Base-by-base conservation (phyloP, 2,888 invertebrate genomes). In the Bruchidius siliquastri region DNA sequence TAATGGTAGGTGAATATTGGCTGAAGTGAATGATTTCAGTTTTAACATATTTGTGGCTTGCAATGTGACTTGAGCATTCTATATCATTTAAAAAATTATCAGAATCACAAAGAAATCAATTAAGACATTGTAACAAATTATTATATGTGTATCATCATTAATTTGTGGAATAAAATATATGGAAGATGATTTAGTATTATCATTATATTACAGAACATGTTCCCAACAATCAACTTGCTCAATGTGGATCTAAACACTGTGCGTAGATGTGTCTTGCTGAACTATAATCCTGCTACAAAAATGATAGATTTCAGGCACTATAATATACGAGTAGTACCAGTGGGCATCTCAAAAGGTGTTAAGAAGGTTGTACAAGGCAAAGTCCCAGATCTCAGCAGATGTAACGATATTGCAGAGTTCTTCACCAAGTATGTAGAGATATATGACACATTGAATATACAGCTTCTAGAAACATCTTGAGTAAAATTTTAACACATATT, bases 191-290 rank as follows among this genome's bases (percentile, higher is more conserved):
- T 26, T 26, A 4, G n/a, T 26, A 4, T 26, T 49, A 1, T 13
- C 13, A 49, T 49, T 49, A 13, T 13, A 49, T 49, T 49, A 1
- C 98, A 99, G 88, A 98, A 98, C 83, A 96, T 99, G 97, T 99
- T 99, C 84, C 99, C 99, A 0, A 93, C 96, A 0, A 96, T 99
- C 73, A 98, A 99, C 86, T 91, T 99, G 76, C 94, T 96, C 66
- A 94, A 92, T 80, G 96, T 98, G 0, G 94, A 96, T 87, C 88
- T 99, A 74, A 94, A 93, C 80, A 91, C 92, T 32, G 94, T 99
- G 72, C 90, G 94, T 72, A 90, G 99, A 68, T 97, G 97, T 86
- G 93, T 98, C 0, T 88, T 99, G 21, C 90, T 98, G 84, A 97
- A 96, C 85, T 98, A 97, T 85, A 94, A 97, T 85, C 88, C 93